Conservation (phyloP, 2,797 vertebrate species). For the Sebastes iracundus region DNA sequence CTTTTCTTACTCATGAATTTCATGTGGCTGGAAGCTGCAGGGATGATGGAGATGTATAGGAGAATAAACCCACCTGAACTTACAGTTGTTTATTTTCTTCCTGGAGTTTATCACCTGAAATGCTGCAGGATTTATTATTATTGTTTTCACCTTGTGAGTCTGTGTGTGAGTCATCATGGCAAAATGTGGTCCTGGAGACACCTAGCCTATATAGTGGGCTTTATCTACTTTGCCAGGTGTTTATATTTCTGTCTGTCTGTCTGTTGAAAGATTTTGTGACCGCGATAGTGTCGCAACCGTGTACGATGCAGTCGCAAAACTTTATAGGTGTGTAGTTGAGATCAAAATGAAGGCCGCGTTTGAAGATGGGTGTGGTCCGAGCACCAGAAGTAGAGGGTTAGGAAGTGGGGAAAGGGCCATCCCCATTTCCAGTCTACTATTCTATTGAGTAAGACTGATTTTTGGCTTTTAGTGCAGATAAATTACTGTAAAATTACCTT, state of each 20-base stretch:
- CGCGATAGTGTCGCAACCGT: rapidly evolving
- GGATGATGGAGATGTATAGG: not conserved
- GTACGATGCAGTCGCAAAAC: not conserved
- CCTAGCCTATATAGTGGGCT: not conserved
- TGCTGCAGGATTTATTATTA: not conserved
- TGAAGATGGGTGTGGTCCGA: too few species aligned
- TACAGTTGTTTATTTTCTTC: not conserved
- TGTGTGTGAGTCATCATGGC: not conserved
- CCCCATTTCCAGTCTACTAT: not conserved
- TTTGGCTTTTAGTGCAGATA: too few species aligned
- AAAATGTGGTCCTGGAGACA: not conserved
- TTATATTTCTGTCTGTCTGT: too few species aligned
- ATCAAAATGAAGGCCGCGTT: too few species aligned
- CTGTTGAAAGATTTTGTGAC: not conserved
- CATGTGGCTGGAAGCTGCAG: not conserved
- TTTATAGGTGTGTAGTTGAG: too few species aligned
- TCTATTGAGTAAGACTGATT: not conserved
- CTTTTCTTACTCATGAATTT: slow-evolving; percentile 6
- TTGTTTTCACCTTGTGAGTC: too few species aligned
- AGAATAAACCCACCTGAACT: not conserved
- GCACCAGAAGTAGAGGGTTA: too few species aligned
- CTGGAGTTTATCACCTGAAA: not conserved
- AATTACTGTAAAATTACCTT: not conserved
- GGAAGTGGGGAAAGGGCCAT: too few species aligned
- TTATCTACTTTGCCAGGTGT: not conserved